Base-by-base conservation (phyloP, 1,140 invertebrate species). In the Planococcus citri region DNA sequence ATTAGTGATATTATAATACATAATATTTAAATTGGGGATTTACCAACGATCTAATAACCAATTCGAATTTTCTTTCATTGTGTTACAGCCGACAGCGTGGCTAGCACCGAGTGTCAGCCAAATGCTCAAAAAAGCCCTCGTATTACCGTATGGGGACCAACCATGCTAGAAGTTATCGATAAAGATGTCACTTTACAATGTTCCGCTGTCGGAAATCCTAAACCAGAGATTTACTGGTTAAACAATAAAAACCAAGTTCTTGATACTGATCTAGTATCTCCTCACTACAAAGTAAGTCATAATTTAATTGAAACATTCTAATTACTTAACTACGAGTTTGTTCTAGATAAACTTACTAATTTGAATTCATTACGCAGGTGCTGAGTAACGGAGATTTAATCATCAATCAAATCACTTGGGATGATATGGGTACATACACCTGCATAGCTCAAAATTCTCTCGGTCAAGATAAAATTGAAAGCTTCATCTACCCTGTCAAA, bases 381-480 rank as follows among this genome's bases (percentile, higher is more conserved):
- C 79, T 88, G 69, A 78, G 82, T 17, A 86, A 84, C 74, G 92
- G 92, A 0, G 87, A 89, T 74, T 79, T 94, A 2, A 73, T 88
- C 1, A 89, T 94, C 70, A 78, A 79, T 8, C 80, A 83, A 27
- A 76, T 92, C 17, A 79, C 78, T 20, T 94, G 88, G 88, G 78
- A 80, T 14, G 88, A 92, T 75, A 92, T 93, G 89, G 91, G 90
- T 27, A 80, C 79, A 10, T 94, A 87, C 79, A 85, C 81, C 1
- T 94, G 91, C 75, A 79, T 84, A 0, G 89, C 86, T 3, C 81
- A 83, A 71, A 92, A 91, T 76, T 73, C 78, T 1, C 78, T 82
- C 29, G 87, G 87, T 10, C 80, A 83, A 67, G 88, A 89, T 73
- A 77, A 79, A 1, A 80, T 80, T 1, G 79, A 82, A 22, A 88